phyloP scores from a whole-genome alignment of 2,888 invertebrate genomes.

The Atrina japonica region DNA sequence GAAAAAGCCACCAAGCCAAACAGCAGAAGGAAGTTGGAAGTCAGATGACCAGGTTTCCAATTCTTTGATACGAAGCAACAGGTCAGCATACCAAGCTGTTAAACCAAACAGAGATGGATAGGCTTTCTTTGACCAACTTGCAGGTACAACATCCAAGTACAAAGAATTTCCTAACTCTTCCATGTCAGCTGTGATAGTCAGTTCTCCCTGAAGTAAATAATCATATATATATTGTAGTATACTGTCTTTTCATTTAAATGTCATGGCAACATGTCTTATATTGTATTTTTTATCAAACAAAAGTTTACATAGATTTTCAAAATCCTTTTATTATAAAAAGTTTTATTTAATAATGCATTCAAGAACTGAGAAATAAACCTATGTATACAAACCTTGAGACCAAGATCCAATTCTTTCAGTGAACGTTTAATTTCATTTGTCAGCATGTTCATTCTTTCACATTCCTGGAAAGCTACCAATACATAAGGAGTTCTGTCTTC shows the following conservation, averaged over 20 bases:
- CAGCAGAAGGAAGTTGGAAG: conserved; percentile 91
- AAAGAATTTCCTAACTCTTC: conserved; percentile 95
- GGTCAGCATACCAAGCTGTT: conserved; percentile 95
- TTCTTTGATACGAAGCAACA: conserved; percentile 89
- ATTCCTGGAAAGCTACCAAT: conserved; percentile 92
- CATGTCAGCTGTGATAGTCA: conserved; percentile 98
- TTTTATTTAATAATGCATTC: background rate
- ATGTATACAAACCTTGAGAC: conserved; percentile 88
- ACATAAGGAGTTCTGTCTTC: conserved; percentile 98
- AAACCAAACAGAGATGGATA: conserved; percentile 95
- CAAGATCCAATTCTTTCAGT: conserved; percentile 94
- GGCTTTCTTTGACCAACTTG: conserved; percentile 92
- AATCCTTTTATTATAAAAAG: background rate
- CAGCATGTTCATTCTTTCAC: conserved; percentile 96
- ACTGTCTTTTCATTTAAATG: no score
- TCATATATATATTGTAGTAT: background rate
- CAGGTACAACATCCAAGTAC: conserved; percentile 93
- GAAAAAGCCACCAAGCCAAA: conserved; percentile 99
- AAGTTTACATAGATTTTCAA: background rate
- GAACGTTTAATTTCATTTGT: conserved; percentile 95
- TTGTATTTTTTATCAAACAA: no score
- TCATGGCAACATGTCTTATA: no score
- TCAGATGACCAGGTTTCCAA: conserved; percentile 96
- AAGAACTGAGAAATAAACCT: no score
- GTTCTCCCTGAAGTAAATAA: conserved; percentile 87